Percentiles rank a stretch among this genome's conserved stretches.
Conservation (phyloP, 2,113 vertebrate genomes). For the Pongo abelii region DNA sequence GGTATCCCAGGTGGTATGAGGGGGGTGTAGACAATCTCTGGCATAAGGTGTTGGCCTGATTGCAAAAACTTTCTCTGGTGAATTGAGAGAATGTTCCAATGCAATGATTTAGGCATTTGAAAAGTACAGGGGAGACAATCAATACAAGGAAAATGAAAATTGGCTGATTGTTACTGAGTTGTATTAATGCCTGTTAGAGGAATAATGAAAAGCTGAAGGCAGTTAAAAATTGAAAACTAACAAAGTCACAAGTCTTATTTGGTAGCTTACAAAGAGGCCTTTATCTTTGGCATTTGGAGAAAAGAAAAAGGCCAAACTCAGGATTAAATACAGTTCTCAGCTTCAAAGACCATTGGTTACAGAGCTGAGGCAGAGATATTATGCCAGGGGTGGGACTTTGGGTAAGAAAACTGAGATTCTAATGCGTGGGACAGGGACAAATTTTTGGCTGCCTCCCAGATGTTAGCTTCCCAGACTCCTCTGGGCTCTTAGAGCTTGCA, state of each 20-base stretch:
- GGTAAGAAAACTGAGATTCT: neutral
- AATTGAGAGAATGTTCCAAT: slow-evolving; percentile 37
- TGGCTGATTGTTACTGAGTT: slow-evolving; percentile 43
- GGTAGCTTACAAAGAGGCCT: slow-evolving; percentile 1
- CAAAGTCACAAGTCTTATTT: neutral
- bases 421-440: neutral
- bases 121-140: neutral
- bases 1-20: neutral
- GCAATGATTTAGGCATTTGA: slow-evolving; percentile 34
- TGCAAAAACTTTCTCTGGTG: neutral
- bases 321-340: neutral
- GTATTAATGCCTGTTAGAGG: neutral
- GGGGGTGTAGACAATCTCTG: neutral
- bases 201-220: neutral
- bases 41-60: neutral
- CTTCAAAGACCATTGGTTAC: neutral
- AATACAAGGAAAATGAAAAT: neutral
- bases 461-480: neutral
- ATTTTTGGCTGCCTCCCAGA: neutral
- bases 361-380: neutral
- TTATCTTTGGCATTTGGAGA: slow-evolving; percentile 9
- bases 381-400: neutral
- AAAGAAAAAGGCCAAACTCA: neutral
- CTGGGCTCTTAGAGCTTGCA: neutral
- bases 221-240: slow-evolving; percentile 39